Conservation (phyloP, 2,113 vertebrate genomes). For the Strigops habroptila region DNA sequence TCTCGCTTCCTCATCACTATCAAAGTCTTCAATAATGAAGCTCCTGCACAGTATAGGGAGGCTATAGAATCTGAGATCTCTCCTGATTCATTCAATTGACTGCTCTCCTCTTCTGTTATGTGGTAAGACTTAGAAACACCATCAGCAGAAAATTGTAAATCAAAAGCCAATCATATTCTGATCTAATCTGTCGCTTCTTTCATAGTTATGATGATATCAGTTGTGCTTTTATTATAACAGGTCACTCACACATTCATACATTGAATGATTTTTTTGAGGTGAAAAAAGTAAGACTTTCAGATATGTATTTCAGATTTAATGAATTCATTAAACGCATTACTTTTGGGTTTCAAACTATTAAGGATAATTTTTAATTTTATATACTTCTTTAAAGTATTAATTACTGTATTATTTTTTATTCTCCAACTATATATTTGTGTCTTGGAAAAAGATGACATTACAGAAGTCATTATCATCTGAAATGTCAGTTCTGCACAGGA, state of each 20-base stretch:
- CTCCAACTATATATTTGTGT: not conserved
- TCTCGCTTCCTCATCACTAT: not conserved
- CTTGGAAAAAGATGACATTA: not conserved
- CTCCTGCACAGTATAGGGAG: not conserved
- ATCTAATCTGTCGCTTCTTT: not conserved
- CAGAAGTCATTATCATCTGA: not conserved
- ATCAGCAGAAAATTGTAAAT: not conserved
- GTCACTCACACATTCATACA: not conserved
- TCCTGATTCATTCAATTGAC: not conserved
- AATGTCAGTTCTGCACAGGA: not conserved
- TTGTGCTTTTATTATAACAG: not conserved
- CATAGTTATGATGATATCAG: not conserved
- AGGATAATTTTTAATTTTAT: not conserved
- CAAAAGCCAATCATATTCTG: not conserved
- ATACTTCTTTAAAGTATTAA: not conserved
- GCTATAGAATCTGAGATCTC: not conserved
- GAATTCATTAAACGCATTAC: not conserved
- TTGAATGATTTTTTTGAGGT: not conserved
- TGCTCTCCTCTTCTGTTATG: not conserved
- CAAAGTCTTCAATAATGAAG: not conserved
- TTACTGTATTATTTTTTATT: not conserved
- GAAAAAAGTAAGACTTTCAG: not conserved
- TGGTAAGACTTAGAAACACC: not conserved
- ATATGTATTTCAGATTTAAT: not conserved
- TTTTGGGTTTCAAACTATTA: not conserved